These are phyloP conservation scores for Semicossyphus pulcher DNA, from an alignment of 2,113 vertebrate species.

Conservation along the genomic window DNA sequence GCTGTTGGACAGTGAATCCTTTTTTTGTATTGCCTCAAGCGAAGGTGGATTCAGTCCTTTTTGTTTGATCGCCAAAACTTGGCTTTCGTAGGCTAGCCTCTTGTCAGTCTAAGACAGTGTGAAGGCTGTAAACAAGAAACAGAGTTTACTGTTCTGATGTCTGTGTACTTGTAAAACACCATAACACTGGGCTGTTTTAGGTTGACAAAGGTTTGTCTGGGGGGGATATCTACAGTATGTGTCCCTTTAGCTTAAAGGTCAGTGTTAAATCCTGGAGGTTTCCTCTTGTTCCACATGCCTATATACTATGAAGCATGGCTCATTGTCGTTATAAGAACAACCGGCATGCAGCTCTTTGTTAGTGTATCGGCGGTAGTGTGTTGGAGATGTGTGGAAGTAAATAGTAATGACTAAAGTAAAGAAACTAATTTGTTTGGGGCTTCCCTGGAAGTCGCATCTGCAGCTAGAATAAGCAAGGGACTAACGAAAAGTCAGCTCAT, in stretches of 20 bases:
- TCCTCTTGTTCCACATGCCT: too few species aligned
- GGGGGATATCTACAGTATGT: constrained; percentile 9
- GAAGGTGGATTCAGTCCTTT: constrained; percentile 53
- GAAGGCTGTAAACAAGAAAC: constrained; percentile 54
- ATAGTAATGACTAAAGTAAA: background rate
- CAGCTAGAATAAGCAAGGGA: background rate
- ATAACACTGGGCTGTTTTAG: constrained; percentile 34
- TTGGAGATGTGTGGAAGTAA: background rate
- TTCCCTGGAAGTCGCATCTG: background rate
- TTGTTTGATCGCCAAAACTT: constrained; percentile 43
- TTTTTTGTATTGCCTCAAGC: constrained; percentile 52
- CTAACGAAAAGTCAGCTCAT: background rate
- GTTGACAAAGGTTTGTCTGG: constrained; percentile 25
- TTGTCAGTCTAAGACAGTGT: constrained; percentile 62
- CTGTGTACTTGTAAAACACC: constrained; percentile 19
- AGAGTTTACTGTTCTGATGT: constrained; percentile 38
- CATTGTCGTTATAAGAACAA: too few species aligned
- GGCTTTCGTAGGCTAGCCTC: constrained; percentile 12
- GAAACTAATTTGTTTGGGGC: background rate
- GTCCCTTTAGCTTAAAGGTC: constrained; percentile 3
- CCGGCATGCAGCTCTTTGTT: too few species aligned
- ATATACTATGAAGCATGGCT: too few species aligned
- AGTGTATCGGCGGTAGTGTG: too few species aligned
- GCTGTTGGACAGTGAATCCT: constrained; percentile 50
- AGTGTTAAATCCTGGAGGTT: too few species aligned